These are phyloP conservation scores for Diaphora mendica DNA, from an alignment of 2,888 invertebrate species.

Conservation along the genomic window DNA sequence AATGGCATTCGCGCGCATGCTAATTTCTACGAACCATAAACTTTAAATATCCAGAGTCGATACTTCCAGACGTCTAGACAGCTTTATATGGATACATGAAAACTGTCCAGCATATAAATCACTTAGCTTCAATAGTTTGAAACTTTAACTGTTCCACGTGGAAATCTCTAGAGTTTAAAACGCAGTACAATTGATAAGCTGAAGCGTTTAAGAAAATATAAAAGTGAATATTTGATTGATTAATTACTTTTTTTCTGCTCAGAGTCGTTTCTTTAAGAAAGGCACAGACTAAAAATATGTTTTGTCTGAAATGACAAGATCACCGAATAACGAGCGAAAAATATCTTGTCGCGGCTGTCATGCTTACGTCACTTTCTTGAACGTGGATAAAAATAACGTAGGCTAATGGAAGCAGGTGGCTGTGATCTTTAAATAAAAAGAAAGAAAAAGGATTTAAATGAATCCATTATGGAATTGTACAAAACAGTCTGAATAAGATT, in stretches of 20 bases:
- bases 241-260: not conserved
- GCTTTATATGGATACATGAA: conserved; percentile 44
- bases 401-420: not conserved
- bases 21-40: conserved; percentile 6
- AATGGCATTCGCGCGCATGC: conserved; percentile 6
- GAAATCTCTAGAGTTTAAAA: not conserved
- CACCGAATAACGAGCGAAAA: not conserved
- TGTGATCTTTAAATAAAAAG: not conserved
- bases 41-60: conserved; percentile 24
- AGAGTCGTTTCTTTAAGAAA: not conserved
- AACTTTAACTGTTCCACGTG: not conserved
- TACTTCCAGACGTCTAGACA: conserved; percentile 54
- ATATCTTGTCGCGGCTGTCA: not conserved
- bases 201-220: not conserved
- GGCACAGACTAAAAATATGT: not conserved
- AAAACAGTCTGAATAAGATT: not conserved
- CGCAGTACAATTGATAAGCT: not conserved
- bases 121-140: conserved; percentile 24
- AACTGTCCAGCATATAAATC: conserved; percentile 49
- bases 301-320: not conserved
- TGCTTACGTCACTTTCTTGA: not conserved
- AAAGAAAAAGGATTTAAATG: not conserved
- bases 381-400: not conserved
- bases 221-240: not conserved
- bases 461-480: not conserved